phyloP scores from a whole-genome alignment of 1,140 invertebrate species.

The Neodiprion virginianus region DNA sequence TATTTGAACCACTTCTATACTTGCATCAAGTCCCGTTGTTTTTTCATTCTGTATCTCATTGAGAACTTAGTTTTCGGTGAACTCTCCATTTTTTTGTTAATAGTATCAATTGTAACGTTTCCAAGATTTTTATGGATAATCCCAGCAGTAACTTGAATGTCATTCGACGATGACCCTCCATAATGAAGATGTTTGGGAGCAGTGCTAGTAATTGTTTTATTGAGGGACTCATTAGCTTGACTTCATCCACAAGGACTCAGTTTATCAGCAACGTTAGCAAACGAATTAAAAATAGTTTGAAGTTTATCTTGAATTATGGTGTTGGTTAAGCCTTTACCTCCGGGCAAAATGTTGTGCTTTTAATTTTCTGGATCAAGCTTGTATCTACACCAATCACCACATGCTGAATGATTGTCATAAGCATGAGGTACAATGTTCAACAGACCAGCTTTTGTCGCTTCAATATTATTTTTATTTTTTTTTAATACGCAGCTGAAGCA shows the following conservation, averaged over 20 bases:
- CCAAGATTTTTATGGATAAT: slow-evolving; percentile 19
- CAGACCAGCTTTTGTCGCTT: slow-evolving; percentile 6
- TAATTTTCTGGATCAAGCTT: slow-evolving; percentile 17
- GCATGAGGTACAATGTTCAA: slow-evolving; percentile 17
- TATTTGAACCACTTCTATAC: slow-evolving; percentile 12
- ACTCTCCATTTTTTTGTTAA: slow-evolving; percentile 7
- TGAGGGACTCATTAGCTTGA: slow-evolving; percentile 18
- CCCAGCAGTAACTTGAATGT: slow-evolving; percentile 16
- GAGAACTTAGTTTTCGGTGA: slow-evolving; percentile 12
- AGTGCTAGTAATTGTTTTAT: slow-evolving; percentile 12
- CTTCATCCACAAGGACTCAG: slow-evolving; percentile 17
- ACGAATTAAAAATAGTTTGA: slow-evolving; percentile 9
- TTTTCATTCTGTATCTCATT: slow-evolving; percentile 9
- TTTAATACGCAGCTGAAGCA: slow-evolving; percentile 21
- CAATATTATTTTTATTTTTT: slow-evolving; percentile 13
- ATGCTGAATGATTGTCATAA: slow-evolving; percentile 20
- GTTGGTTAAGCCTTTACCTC: slow-evolving; percentile 17
- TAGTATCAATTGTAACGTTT: not conserved
- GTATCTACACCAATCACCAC: slow-evolving; percentile 20
- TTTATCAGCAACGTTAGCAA: slow-evolving; percentile 16
- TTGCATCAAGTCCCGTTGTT: not conserved
- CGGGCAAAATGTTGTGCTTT: slow-evolving; percentile 22
- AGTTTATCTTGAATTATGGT: not conserved
- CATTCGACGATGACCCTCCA: slow-evolving; percentile 19
- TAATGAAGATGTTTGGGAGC: slow-evolving; percentile 15